phyloP scores from a whole-genome alignment of 1,140 invertebrate species.

The Orchestia grillus region DNA sequence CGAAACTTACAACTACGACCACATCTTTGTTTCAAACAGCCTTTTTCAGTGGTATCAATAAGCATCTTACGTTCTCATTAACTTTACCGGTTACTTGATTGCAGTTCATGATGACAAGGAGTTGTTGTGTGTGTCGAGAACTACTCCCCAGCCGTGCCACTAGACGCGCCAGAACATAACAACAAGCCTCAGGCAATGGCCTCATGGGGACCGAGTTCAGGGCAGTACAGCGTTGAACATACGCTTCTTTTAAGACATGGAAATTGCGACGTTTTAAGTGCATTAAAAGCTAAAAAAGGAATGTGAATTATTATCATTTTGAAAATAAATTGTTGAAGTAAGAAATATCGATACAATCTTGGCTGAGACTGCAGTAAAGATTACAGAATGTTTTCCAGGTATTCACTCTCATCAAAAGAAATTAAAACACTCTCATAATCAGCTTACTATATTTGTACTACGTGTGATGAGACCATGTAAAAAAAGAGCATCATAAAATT shows the following conservation, averaged over 20 bases:
- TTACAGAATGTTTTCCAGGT: not conserved
- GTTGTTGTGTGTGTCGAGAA: too few species aligned
- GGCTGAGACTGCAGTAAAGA: not conserved
- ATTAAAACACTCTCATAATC: not conserved
- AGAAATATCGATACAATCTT: not conserved
- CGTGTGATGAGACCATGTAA: not conserved
- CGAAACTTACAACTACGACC: too few species aligned
- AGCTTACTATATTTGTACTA: not conserved
- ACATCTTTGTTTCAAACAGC: too few species aligned
- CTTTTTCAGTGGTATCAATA: too few species aligned
- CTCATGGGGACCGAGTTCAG: not conserved
- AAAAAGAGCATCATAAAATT: too few species aligned
- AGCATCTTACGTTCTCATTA: too few species aligned
- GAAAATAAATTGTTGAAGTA: not conserved
- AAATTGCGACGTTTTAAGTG: not conserved
- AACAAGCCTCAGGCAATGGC: not conserved
- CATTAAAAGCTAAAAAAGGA: not conserved
- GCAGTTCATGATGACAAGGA: too few species aligned
- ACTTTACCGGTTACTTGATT: too few species aligned
- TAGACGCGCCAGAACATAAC: too few species aligned
- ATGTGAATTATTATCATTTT: not conserved
- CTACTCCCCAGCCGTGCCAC: too few species aligned
- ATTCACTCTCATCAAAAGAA: not conserved
- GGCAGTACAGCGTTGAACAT: too few species aligned
- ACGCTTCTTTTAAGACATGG: not conserved